These are phyloP conservation scores for Enteromius anoplus DNA, from an alignment of 2,797 vertebrate genomes.

Conservation along the genomic window DNA sequence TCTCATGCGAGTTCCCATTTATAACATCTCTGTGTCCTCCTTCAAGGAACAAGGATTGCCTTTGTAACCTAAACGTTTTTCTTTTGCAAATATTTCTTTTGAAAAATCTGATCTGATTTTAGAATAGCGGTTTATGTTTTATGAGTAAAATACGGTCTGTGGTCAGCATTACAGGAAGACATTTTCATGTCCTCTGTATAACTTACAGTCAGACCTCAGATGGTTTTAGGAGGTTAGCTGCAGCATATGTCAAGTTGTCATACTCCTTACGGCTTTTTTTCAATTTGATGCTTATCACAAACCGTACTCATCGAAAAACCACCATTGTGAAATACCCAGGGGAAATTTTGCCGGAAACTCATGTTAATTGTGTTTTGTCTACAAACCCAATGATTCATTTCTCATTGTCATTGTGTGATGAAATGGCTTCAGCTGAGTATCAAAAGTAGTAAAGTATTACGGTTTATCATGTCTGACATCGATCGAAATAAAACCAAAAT, in stretches of 20 bases:
- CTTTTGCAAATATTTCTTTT: not conserved
- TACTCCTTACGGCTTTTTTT: not conserved
- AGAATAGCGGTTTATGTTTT: not conserved
- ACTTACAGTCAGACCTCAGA: not conserved
- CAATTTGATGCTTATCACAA: not conserved
- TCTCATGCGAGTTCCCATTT: too few relatives aligned
- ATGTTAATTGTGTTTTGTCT: not conserved
- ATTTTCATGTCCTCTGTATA: not conserved
- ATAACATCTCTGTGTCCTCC: too few relatives aligned
- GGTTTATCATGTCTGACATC: not conserved
- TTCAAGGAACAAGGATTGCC: too few relatives aligned
- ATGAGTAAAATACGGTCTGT: not conserved
- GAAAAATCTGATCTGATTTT: too few relatives aligned
- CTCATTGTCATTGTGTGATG: not conserved
- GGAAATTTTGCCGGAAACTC: not conserved
- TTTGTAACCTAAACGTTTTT: not conserved
- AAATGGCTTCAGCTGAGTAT: not conserved
- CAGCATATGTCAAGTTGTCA: not conserved
- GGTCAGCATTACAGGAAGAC: conserved; percentile 26
- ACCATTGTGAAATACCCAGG: not conserved
- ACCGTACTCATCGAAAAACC: not conserved
- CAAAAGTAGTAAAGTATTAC: too few relatives aligned
- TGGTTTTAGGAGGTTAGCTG: not conserved
- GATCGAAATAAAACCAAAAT: not conserved
- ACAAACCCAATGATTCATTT: not conserved